Evolutionary conservation across 2,888 invertebrate species (phyloP).

Genomic region (Glaucopsyche alexis): DNA sequence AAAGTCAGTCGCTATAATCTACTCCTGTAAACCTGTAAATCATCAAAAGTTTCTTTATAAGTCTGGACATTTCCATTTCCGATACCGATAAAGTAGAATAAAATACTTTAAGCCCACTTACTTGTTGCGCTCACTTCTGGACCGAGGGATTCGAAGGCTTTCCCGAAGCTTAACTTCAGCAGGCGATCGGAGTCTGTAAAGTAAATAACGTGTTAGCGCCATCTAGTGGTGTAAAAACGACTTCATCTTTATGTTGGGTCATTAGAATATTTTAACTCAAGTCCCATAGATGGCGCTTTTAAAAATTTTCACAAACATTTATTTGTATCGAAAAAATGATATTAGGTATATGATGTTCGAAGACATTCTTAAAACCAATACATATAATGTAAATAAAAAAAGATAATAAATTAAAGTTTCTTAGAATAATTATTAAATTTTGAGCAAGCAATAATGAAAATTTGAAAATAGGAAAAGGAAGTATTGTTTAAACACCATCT

Average conservation of each 20-base stretch:
- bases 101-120: constrained; percentile 67
- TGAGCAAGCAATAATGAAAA: no score
- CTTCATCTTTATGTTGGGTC: neutral
- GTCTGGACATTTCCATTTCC: neutral
- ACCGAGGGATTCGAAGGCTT: constrained; percentile 81
- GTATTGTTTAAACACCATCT: neutral
- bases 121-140: constrained; percentile 88
- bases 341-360: no score
- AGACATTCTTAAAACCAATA: no score
- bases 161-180: constrained; percentile 74
- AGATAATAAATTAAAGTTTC: no score
- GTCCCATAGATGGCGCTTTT: constrained; percentile 44
- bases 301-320: neutral
- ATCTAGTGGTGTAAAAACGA: constrained; percentile 43
- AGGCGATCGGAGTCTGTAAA: constrained; percentile 74
- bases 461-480: neutral
- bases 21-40: constrained; percentile 20
- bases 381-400: no score
- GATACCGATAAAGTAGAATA: neutral
- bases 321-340: no score
- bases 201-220: constrained; percentile 45
- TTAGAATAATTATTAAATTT: no score
- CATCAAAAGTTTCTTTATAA: neutral
- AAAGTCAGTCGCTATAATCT: neutral
- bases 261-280: neutral